Conservation (phyloP, 2,113 vertebrate species). For the Dasyornis broadbenti region DNA sequence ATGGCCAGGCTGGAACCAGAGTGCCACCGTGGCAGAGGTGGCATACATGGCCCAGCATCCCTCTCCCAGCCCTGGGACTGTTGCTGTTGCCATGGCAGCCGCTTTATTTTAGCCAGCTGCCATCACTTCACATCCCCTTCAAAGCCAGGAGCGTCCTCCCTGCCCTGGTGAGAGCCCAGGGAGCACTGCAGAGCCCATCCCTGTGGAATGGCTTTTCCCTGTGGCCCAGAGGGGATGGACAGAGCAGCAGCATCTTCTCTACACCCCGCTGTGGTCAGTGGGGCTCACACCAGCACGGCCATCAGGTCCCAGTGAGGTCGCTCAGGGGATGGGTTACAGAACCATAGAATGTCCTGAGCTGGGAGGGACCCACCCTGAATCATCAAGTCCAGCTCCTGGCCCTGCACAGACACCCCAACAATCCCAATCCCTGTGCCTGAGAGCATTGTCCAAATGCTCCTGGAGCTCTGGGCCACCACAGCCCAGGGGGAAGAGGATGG, state of each 20-base stretch:
- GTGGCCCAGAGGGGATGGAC: background rate
- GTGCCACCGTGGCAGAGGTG: background rate
- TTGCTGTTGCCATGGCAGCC: slow-evolving; percentile 14
- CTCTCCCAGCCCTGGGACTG: background rate
- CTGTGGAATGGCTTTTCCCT: background rate
- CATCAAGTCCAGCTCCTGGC: background rate
- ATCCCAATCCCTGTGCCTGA: background rate
- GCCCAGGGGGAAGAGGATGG: background rate
- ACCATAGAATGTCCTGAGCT: background rate
- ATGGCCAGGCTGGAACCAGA: background rate
- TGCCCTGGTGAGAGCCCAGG: background rate
- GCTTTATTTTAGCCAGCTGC: background rate
- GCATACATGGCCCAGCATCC: background rate
- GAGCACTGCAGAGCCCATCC: background rate
- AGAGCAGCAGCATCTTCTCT: background rate
- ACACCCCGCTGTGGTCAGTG: background rate
- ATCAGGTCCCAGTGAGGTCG: background rate
- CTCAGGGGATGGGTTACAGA: background rate
- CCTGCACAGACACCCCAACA: background rate
- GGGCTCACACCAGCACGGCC: background rate
- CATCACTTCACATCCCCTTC: background rate
- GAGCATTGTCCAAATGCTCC: rapidly evolving
- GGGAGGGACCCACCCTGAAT: background rate
- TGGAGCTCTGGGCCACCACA: background rate
- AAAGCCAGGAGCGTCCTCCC: background rate